These are phyloP conservation scores for Trichonephila clavata DNA, from an alignment of 1,140 invertebrate genomes.

Conservation along the genomic window DNA sequence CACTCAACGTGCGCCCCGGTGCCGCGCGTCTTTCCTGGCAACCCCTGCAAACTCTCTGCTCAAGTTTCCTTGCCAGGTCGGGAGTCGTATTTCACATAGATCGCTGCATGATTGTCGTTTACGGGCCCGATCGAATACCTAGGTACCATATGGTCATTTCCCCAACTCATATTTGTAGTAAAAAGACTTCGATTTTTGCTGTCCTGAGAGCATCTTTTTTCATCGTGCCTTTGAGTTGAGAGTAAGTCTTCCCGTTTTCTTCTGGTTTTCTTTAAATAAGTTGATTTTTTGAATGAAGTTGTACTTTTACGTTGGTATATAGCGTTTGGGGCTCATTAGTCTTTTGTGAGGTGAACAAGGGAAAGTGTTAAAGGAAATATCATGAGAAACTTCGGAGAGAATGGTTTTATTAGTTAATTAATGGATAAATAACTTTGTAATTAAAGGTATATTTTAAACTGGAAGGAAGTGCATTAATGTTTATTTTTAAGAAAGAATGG, in stretches of 20 bases:
- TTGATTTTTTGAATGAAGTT: neutral
- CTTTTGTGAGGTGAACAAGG: too few relatives aligned
- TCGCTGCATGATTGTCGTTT: neutral
- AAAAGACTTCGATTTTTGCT: neutral
- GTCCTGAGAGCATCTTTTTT: neutral
- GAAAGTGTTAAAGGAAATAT: too few relatives aligned
- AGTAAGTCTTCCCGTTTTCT: neutral
- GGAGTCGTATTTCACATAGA: neutral
- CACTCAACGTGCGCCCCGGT: conserved; percentile 13
- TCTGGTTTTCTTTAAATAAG: neutral
- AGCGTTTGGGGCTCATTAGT: too few relatives aligned
- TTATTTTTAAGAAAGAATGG: too few relatives aligned
- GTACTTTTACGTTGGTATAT: too few relatives aligned
- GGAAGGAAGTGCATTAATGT: too few relatives aligned
- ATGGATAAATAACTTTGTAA: too few relatives aligned
- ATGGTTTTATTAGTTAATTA: too few relatives aligned
- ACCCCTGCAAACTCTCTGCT: neutral
- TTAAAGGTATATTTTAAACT: too few relatives aligned
- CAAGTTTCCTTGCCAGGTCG: neutral
- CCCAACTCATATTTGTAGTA: neutral
- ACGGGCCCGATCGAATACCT: neutral
- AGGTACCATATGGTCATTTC: conserved; percentile 22
- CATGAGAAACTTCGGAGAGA: too few relatives aligned
- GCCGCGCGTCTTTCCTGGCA: neutral
- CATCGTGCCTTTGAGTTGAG: neutral